Evolutionary conservation across 2,113 vertebrate species (phyloP), one percentile per base, ranked within the genome.

Genomic region (Theristicus caerulescens): DNA sequence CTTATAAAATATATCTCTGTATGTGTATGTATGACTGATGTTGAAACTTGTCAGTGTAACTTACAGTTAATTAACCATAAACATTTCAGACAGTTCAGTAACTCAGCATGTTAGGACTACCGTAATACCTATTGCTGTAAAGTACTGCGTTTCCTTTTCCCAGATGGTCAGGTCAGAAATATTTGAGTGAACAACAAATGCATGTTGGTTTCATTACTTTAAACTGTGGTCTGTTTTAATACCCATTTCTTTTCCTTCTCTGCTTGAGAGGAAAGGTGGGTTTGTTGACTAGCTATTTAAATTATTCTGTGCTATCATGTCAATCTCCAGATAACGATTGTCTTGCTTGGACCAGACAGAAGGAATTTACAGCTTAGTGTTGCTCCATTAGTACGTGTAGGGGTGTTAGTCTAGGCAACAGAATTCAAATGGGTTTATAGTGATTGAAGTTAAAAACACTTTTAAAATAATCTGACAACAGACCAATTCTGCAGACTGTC

Each of bases 51-150:
- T 94, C 96, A 87, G 72, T 97, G 94, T 97, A 86, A 91, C 93
- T 96, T 96, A 91, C 76, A 94, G 88, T 95, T 97, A 97, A 94
- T 97, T 97, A 97, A 87, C 76, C 81, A 86, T 97, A 96, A 97
- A 91, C 91, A 85, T 96, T 94, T 96, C 95, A 93, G 97, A 88
- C 82, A 96, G 74, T 96, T 96, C 73, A 88, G 64, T 97, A 96
- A 92, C 70, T 96, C 90, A 95, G 92, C 76, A 59, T 82, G 92
- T 91, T 96, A 95, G 86, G 73, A 76, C 85, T 96, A 62, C 72
- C 7, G 16, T 96, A 95, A 86, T 96, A 86, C 86, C 94, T 95
- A 78, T 76, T 86, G 81, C 91, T 85, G 58, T 94, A 42, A 96
- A 92, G 88, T 90, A 65, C 57, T 64, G 51, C 15, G 4, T 96